Conservation (phyloP, 2,113 vertebrate genomes). For the Origma solitaria region DNA sequence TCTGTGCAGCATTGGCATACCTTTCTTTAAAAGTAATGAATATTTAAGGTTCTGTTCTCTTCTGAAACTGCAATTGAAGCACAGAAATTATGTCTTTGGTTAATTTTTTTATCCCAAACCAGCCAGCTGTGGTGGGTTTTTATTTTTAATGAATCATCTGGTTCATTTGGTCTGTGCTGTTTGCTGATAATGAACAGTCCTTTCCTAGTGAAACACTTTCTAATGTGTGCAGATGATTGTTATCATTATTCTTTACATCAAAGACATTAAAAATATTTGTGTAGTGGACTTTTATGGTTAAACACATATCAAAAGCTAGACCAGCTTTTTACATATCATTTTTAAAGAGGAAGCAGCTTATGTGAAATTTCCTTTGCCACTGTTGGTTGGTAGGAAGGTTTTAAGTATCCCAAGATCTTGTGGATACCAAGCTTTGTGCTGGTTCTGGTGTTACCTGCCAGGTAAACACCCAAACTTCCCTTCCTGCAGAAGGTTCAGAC, state of each 20-base stretch:
- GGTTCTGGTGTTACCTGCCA: not conserved
- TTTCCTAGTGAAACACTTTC: not conserved
- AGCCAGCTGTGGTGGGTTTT: not conserved
- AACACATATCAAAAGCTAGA: not conserved
- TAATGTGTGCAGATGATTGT: not conserved
- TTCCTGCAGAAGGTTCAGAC: not conserved
- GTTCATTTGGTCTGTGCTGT: not conserved
- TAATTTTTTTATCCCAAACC: not conserved
- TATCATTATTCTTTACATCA: slow-evolving; percentile 6
- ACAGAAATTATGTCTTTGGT: not conserved
- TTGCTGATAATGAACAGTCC: not conserved
- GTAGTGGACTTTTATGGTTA: not conserved
- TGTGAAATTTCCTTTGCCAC: not conserved
- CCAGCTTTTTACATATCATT: not conserved
- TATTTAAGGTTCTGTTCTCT: not conserved
- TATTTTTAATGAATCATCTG: not conserved
- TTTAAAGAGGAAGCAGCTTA: not conserved
- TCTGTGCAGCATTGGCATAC: not conserved
- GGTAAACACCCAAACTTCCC: not conserved
- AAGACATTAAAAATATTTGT: slow-evolving; percentile 4
- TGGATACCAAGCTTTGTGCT: not conserved
- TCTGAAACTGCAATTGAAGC: not conserved
- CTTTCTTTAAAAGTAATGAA: not conserved
- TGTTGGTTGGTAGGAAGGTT: not conserved
- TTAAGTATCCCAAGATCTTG: not conserved